phyloP scores from a whole-genome alignment of 2,113 vertebrate genomes.

The Sapayoa aenigma region DNA sequence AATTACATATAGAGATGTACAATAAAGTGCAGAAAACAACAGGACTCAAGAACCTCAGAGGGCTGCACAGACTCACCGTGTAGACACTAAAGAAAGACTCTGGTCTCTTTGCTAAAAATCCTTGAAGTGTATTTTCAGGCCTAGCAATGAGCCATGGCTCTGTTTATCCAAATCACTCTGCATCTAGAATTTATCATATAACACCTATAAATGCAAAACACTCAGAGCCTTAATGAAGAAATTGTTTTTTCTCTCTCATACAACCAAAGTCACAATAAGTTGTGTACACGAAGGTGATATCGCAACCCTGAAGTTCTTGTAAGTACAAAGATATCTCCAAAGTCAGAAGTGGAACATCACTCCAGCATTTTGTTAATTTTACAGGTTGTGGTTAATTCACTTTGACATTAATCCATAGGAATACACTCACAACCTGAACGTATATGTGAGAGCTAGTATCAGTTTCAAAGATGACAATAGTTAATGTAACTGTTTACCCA shows the following conservation, averaged over 20 bases:
- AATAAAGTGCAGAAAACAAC: neutral
- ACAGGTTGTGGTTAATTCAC: neutral
- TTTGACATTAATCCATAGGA: neutral
- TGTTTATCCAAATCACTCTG: neutral
- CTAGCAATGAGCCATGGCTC: neutral
- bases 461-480: neutral
- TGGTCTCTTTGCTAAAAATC: neutral
- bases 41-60: neutral
- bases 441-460: neutral
- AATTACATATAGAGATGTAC: neutral
- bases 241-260: neutral
- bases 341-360: neutral
- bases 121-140: neutral
- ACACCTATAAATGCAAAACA: neutral
- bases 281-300: neutral
- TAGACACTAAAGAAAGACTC: neutral
- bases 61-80: neutral
- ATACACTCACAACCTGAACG: neutral
- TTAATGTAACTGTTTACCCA: neutral
- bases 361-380: neutral
- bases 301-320: accelerated
- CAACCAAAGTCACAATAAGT: neutral
- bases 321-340: neutral
- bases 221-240: neutral
- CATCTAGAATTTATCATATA: neutral